These are phyloP conservation scores for Clarias magur DNA, from an alignment of 2,113 vertebrate genomes.

Conservation along the genomic window DNA sequence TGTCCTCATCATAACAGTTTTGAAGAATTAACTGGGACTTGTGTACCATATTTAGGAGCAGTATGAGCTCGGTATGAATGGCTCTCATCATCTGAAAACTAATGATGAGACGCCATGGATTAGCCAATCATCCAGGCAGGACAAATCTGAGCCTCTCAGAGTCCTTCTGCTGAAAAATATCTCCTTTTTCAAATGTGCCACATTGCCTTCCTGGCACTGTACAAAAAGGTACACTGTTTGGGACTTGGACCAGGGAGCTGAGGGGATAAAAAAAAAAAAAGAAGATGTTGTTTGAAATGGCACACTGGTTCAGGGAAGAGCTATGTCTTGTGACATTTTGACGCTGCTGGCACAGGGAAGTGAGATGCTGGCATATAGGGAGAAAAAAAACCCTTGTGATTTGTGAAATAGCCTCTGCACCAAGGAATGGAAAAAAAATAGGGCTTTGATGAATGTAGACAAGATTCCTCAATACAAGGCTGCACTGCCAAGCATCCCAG, in stretches of 20 bases:
- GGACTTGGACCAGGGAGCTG: conserved; percentile 69
- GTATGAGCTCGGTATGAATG: background rate
- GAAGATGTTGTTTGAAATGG: conserved; percentile 71
- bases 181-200: conserved; percentile 64
- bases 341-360: conserved; percentile 50
- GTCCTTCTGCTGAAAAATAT: conserved; percentile 65
- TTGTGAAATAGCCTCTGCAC: conserved; percentile 34
- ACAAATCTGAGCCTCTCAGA: conserved; percentile 54
- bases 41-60: background rate
- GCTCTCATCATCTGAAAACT: background rate
- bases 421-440: conserved; percentile 32
- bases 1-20: conserved; percentile 30
- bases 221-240: conserved; percentile 78
- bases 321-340: conserved; percentile 64
- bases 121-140: conserved; percentile 55
- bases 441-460: conserved; percentile 42
- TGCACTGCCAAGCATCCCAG: conserved; percentile 11
- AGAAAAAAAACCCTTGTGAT: conserved; percentile 28
- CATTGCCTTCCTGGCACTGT: conserved; percentile 64
- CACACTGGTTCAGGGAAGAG: conserved; percentile 70
- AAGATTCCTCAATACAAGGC: conserved; percentile 20
- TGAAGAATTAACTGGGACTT: conserved; percentile 7
- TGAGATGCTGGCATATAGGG: conserved; percentile 31
- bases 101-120: conserved; percentile 24
- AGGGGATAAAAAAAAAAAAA: conserved; percentile 73